Evolutionary conservation across 2,113 vertebrate genomes (phyloP).

Genomic region (Rallus limicola): DNA sequence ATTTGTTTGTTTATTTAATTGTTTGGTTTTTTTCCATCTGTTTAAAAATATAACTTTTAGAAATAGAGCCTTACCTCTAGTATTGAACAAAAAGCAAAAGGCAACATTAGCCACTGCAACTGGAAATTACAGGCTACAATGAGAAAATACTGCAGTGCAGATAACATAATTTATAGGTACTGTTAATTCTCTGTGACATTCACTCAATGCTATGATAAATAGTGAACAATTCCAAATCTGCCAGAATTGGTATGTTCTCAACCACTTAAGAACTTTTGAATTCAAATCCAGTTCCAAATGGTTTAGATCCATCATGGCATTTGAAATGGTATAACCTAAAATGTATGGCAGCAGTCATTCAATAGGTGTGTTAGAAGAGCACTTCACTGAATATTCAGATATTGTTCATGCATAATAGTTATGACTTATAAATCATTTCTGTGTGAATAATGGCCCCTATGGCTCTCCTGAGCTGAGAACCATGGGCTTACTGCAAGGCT

Average conservation of each 20-base stretch:
- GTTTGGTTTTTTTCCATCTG: background rate
- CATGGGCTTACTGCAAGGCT: background rate
- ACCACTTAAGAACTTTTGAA: background rate
- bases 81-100: background rate
- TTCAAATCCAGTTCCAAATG: background rate
- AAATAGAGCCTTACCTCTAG: background rate
- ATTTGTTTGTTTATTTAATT: background rate
- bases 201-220: background rate
- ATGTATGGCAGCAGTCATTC: background rate
- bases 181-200: background rate
- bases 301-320: background rate
- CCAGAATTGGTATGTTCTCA: background rate
- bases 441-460: rapidly evolving
- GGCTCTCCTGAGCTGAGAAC: background rate
- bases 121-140: background rate
- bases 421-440: background rate
- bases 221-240: background rate
- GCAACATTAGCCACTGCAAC: background rate
- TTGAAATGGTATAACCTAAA: background rate
- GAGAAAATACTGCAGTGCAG: background rate
- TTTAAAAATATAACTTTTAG: background rate
- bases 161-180: background rate
- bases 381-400: background rate
- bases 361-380: background rate
- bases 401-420: background rate